Evolutionary conservation across 2,888 invertebrate species (phyloP).

Genomic region (Drepanosiphum platanoidis): DNA sequence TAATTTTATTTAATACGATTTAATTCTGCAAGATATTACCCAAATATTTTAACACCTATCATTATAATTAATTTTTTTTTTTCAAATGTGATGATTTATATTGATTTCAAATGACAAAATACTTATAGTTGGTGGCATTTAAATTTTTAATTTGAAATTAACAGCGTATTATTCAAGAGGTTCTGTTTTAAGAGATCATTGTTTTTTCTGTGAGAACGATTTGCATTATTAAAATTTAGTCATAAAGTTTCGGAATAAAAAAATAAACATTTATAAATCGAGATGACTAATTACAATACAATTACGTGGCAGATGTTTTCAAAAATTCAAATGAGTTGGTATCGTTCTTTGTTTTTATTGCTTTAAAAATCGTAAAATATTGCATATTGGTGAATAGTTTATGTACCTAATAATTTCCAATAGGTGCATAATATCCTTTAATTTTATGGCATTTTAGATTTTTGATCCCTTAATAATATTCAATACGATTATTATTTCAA

Average conservation of each 20-base stretch:
- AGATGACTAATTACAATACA: constrained; percentile 21
- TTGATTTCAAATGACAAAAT: too few relatives aligned
- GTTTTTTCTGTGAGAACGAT: neutral
- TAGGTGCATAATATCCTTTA: neutral
- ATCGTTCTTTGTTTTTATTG: constrained; percentile 22
- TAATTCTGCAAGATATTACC: too few relatives aligned
- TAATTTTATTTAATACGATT: too few relatives aligned
- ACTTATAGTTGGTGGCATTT: too few relatives aligned
- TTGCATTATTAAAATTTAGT: constrained; percentile 6
- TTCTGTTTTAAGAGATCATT: too few relatives aligned
- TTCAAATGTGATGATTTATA: too few relatives aligned
- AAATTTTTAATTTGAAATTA: too few relatives aligned
- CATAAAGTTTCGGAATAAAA: neutral
- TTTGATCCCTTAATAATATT: too few relatives aligned
- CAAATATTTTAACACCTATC: too few relatives aligned
- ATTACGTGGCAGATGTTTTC: constrained; percentile 32
- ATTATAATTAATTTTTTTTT: too few relatives aligned
- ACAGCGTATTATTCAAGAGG: too few relatives aligned
- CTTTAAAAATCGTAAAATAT: neutral
- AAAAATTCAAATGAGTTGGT: constrained; percentile 39
- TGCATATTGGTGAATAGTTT: neutral
- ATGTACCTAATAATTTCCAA: neutral
- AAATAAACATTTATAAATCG: constrained; percentile 32
- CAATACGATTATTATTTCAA: too few relatives aligned
- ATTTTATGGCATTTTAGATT: neutral